Evolutionary conservation across 2,113 vertebrate species (phyloP), one percentile per base, ranked within the genome.

Genomic region (Zosterops japonicus): DNA sequence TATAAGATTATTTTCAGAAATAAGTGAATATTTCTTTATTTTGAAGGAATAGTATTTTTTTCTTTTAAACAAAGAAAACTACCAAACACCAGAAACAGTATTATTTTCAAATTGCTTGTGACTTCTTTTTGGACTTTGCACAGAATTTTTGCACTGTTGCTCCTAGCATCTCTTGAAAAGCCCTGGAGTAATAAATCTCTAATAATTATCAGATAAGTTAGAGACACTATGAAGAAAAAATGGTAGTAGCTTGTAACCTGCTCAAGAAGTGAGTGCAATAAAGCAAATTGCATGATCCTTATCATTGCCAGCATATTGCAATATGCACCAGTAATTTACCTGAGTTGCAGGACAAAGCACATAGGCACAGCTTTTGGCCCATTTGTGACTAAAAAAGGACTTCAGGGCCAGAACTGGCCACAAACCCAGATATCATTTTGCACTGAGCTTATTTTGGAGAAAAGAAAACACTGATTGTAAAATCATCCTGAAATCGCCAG

Each of bases 251-350:
- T 5, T 31, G 11, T 71, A 55, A 36, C 17, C 9, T 55, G 17
- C 5, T 47, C 33, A 52, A 64, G 18, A 80, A 64, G 24, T 47
- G 12, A 24, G 71, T 59, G 16, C 29, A 86, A 39, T 13, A 57
- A 44, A 63, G 13, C 41, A 52, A 79, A 89, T 19, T 14, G 29
- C 6, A 12, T 7, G 4, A 77, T 49, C 22, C 4, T 44, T 90
- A 56, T 67, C 2, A 4, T 17, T 72, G 31, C 11, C 21, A 14
- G 6, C 19, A 44, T 24, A 64, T 4, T 4, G 1, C 9, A 1
- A 18, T 39, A 14, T 52, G 19, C 11, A 41, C 7, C 13, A 50
- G 8, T 3, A 11, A 59, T 67, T 65, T 50, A 77, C 53, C 7
- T 28, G 16, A 69, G 20, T 25, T 71, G 72, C 25, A 72, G 1